Evolutionary conservation across 2,113 vertebrate species (phyloP), one percentile per base, ranked within the genome.

Genomic region (Amphiprion percula): DNA sequence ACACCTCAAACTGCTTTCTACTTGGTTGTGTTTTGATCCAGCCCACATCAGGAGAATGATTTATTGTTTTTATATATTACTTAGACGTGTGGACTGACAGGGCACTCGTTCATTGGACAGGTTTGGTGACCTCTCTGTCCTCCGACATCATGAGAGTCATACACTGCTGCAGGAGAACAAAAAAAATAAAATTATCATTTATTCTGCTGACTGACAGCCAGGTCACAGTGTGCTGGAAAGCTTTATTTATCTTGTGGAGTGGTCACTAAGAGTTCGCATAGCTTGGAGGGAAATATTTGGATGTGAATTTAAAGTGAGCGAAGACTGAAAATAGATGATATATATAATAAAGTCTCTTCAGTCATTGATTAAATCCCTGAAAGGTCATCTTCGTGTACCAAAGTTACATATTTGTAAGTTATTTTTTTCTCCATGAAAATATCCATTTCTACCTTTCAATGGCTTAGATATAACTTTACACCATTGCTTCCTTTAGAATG

Each of bases 181-280:
- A 61, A 85, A 21, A 1, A 10, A 53, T 14, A 39, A 58, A n/a
- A 70, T 33, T 49, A 52, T 10, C 16, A 68, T 80, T 4, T 30
- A 46, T 72, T 56, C 49, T 58, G 24, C 63, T 30, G 37, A 50
- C 58, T 41, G 41, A 68, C 37, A 24, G 79, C 63, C 50, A 15
- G 61, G 58, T 58, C 50, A 77, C 1, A 14, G 46, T 55, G 59
- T 5, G 37, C 19, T 33, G 12, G 28, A 44, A 55, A 12, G 28
- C 44, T 71, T 41, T 6, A 67, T 79, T 55, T 44, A 28, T 81
- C 70, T 55, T 52, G 17, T 9, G 0, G n/a, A 15, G 1, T 17
- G 26, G 60, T 37, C 44, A 75, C 17, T n/a, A 17, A 60, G 59
- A 66, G 53, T 75, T 67, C 19, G 69, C 11, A 0, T 30, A 60